Conservation (phyloP, 30 jellyfish, hydroid and myxozoan genomes). For the Euphysa ruthae region DNA sequence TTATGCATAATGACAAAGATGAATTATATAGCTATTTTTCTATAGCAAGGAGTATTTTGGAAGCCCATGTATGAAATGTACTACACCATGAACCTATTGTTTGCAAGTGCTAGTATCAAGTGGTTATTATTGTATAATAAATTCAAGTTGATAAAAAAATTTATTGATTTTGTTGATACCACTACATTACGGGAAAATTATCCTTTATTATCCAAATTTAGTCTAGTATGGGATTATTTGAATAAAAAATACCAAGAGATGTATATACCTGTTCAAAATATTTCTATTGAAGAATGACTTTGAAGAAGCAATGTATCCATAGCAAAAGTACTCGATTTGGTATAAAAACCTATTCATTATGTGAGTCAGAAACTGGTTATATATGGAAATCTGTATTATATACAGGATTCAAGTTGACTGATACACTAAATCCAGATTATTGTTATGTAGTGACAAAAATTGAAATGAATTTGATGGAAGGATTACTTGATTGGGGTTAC, state of each 20-base stretch:
- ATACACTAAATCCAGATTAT: background rate
- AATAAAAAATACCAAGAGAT: background rate
- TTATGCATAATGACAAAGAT: too few relatives aligned
- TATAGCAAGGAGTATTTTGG: too few relatives aligned
- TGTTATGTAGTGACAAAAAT: background rate
- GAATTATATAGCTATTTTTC: too few relatives aligned
- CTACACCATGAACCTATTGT: background rate
- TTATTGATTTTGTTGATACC: slow-evolving; percentile 2
- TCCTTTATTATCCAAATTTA: background rate
- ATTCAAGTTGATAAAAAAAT: background rate
- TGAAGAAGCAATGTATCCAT: background rate
- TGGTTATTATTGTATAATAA: background rate
- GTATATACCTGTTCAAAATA: background rate
- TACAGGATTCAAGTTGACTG: background rate
- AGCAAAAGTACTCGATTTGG: background rate
- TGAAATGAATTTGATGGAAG: background rate
- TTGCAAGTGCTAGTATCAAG: background rate
- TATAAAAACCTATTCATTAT: background rate
- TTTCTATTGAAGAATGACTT: background rate
- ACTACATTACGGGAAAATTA: background rate
- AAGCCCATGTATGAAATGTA: too few relatives aligned
- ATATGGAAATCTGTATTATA: background rate
- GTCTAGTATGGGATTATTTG: background rate
- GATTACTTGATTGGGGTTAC: background rate
- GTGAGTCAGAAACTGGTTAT: slow-evolving; percentile 1